These are phyloP conservation scores for Ctenicera cuprea DNA, from an alignment of 2,888 invertebrate genomes.

Conservation along the genomic window DNA sequence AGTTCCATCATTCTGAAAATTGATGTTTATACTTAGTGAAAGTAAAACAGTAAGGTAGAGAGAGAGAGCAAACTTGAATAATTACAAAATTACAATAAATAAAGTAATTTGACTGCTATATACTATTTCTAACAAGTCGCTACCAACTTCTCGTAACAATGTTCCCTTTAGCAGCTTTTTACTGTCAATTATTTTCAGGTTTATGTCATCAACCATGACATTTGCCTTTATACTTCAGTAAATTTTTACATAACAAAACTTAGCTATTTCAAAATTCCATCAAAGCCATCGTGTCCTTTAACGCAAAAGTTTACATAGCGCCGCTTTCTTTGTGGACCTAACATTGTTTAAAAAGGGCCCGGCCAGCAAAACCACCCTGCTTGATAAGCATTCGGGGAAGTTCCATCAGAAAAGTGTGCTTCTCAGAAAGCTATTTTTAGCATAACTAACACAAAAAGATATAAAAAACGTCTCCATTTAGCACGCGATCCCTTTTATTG, in stretches of 20 bases:
- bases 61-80: too few species aligned
- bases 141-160: too few species aligned
- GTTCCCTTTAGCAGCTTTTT: too few species aligned
- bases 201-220: background rate
- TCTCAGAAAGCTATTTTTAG: slow-evolving; percentile 20
- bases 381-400: slow-evolving; percentile 20
- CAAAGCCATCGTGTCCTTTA: slow-evolving; percentile 5
- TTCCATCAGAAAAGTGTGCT: slow-evolving; percentile 21
- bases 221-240: background rate
- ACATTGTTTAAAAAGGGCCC: slow-evolving; percentile 21
- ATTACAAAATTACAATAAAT: too few species aligned
- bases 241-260: slow-evolving; percentile 8
- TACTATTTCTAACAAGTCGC: too few species aligned
- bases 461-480: slow-evolving; percentile 32
- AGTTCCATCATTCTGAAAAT: too few species aligned
- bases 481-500: slow-evolving; percentile 33
- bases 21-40: too few species aligned
- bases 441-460: slow-evolving; percentile 26
- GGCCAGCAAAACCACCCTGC: slow-evolving; percentile 1
- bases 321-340: slow-evolving; percentile 15
- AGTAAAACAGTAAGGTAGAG: too few species aligned
- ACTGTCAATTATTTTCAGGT: background rate
- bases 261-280: slow-evolving; percentile 5
- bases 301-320: slow-evolving; percentile 19
- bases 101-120: too few species aligned